These are phyloP conservation scores for Zaprionus africanus DNA, from an alignment of 1,140 invertebrate genomes.

Conservation along the genomic window DNA sequence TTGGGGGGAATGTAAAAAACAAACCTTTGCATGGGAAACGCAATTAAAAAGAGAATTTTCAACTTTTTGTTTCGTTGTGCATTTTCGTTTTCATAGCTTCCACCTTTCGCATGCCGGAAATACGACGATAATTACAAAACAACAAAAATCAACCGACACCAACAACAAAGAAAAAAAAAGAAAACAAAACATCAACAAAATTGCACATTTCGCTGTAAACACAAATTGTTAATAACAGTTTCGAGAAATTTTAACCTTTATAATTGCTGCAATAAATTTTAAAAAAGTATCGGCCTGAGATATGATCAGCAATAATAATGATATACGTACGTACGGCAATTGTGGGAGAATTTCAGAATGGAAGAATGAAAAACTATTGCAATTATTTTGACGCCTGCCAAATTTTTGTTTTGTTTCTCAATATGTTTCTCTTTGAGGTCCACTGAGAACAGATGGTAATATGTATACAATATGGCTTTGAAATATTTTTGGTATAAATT, in stretches of 20 bases:
- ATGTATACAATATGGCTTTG: neutral
- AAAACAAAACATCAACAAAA: constrained; percentile 5
- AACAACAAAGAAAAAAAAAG: neutral
- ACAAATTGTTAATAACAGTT: constrained; percentile 23
- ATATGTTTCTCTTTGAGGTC: neutral
- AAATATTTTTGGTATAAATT: neutral
- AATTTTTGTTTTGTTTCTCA: neutral
- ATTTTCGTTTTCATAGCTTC: constrained; percentile 19
- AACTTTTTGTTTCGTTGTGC: constrained; percentile 9
- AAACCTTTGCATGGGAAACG: constrained; percentile 27
- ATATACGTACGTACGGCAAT: neutral
- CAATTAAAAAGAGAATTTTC: constrained; percentile 41
- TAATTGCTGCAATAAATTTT: constrained; percentile 15
- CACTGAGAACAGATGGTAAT: neutral
- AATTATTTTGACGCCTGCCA: constrained; percentile 2
- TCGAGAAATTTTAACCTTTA: constrained; percentile 8
- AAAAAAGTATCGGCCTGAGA: neutral
- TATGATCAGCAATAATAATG: constrained; percentile 1
- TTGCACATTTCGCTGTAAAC: constrained; percentile 26
- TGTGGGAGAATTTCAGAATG: neutral
- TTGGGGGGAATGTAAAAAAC: neutral
- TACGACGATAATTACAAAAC: constrained; percentile 17
- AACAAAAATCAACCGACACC: neutral
- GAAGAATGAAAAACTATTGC: neutral
- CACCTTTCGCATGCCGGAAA: constrained; percentile 42